Percentiles rank a stretch among this genome's conserved stretches.
Evolutionary conservation across 2,888 invertebrate species (phyloP).

Genomic region (Drosophila emarginata): DNA sequence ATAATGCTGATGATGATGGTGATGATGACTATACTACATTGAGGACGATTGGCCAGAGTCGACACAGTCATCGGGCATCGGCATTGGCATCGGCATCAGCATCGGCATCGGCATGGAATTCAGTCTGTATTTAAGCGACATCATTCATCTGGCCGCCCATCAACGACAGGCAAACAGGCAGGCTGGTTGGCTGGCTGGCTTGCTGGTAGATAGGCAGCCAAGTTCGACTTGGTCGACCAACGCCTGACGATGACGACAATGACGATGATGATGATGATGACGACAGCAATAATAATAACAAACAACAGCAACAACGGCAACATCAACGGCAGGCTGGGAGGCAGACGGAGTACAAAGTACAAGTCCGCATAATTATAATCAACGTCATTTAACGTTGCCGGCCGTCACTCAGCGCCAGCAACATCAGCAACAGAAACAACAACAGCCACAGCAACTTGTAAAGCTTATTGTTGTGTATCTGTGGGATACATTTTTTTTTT

Average conservation of each 20-base stretch:
- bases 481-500: conserved; percentile 64
- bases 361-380: conserved; percentile 80
- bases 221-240: conserved; percentile 12
- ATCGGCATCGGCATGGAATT: conserved; percentile 43
- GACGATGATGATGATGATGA: conserved; percentile 41
- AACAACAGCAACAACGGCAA: conserved; percentile 58
- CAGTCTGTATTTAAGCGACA: conserved; percentile 78
- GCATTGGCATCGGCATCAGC: conserved; percentile 42
- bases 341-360: conserved; percentile 66
- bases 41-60: conserved; percentile 67
- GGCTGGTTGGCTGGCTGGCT: not conserved
- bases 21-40: not conserved
- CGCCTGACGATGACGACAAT: conserved; percentile 15
- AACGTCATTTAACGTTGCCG: conserved; percentile 78
- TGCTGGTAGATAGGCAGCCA: not conserved
- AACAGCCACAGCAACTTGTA: conserved; percentile 58
- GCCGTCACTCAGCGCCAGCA: conserved; percentile 71
- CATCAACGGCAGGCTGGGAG: conserved; percentile 41
- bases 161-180: conserved; percentile 55
- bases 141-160: conserved; percentile 77
- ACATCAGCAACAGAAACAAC: conserved; percentile 36
- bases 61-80: conserved; percentile 12
- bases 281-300: conserved; percentile 61
- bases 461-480: conserved; percentile 74
- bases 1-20: conserved; percentile 14